Conservation (phyloP, 2,797 vertebrate species). For the Arvicola amphibius region DNA sequence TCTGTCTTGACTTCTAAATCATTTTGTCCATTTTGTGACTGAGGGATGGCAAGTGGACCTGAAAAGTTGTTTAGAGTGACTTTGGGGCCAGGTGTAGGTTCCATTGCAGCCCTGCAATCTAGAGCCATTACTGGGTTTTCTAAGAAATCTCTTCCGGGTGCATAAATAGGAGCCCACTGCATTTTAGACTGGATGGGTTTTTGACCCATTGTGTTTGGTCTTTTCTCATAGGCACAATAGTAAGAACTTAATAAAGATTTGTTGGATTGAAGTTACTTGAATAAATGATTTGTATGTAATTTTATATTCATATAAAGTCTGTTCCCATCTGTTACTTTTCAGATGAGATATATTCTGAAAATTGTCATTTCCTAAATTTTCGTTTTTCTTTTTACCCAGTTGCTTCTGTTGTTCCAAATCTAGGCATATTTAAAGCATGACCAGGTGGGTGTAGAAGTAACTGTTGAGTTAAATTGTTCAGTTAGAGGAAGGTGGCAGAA, state of each 20-base stretch:
- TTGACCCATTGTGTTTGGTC: not conserved
- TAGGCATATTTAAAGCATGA: conserved; percentile 66
- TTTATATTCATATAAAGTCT: conserved; percentile 37
- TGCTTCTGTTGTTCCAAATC: conserved; percentile 66
- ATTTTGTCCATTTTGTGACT: not conserved
- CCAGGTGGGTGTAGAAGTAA: conserved; percentile 57
- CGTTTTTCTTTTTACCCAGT: conserved; percentile 42
- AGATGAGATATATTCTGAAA: conserved; percentile 56
- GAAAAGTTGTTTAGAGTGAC: not conserved
- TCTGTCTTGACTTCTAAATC: not conserved
- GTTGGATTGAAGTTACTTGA: conserved; percentile 29
- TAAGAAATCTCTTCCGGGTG: not conserved
- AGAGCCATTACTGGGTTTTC: not conserved
- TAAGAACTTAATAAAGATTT: conserved; percentile 50
- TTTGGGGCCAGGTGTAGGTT: not conserved
- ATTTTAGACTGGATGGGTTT: not conserved
- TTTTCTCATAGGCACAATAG: not conserved
- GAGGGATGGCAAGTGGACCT: not conserved
- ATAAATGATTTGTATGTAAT: conserved; percentile 42
- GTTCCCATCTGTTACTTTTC: conserved; percentile 52
- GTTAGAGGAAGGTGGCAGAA: not conserved
- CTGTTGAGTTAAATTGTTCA: conserved; percentile 55
- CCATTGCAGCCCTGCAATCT: not conserved
- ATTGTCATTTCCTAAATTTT: conserved; percentile 69
- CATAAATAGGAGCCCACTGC: not conserved